phyloP scores from a whole-genome alignment of 2,113 vertebrate genomes.

The Megaleporinus macrocephalus region DNA sequence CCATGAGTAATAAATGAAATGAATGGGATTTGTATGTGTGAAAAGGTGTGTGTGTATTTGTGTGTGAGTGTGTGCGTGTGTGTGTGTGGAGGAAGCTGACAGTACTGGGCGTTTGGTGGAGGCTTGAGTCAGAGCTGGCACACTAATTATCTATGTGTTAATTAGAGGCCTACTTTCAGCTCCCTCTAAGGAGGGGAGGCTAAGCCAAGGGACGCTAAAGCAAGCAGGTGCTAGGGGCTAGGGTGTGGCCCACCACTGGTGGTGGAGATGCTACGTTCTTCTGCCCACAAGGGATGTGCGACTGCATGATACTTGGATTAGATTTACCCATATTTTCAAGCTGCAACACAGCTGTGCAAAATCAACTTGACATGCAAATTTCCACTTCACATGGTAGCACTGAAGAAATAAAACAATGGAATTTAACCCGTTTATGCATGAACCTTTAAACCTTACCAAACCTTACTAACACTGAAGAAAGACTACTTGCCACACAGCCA shows the following conservation, averaged over 20 bases:
- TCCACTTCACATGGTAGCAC: too few species aligned
- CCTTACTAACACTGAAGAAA: too few species aligned
- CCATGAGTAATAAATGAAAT: background rate
- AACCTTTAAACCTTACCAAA: too few species aligned
- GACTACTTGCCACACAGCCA: too few species aligned
- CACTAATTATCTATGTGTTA: slow-evolving; percentile 51
- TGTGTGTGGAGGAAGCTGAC: background rate
- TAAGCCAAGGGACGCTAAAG: slow-evolving; percentile 14
- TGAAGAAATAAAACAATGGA: too few species aligned
- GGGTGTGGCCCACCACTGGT: background rate
- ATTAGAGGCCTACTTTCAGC: slow-evolving; percentile 56
- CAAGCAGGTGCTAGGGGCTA: background rate
- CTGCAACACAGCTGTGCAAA: background rate
- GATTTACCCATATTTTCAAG: background rate
- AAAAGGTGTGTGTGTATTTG: background rate
- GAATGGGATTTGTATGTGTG: slow-evolving; percentile 18
- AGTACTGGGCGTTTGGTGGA: slow-evolving; percentile 23
- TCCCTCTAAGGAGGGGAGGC: slow-evolving; percentile 27
- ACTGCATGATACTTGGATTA: background rate
- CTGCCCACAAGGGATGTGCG: background rate
- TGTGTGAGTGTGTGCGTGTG: slow-evolving; percentile 11
- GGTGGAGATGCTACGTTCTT: background rate
- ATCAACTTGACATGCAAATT: too few species aligned
- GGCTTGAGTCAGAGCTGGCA: slow-evolving; percentile 42
- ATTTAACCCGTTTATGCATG: too few species aligned